Percentiles rank a stretch among this genome's conserved stretches.
phyloP scores from a whole-genome alignment of 2,797 vertebrate genomes.

The Benthosema pterotum region DNA sequence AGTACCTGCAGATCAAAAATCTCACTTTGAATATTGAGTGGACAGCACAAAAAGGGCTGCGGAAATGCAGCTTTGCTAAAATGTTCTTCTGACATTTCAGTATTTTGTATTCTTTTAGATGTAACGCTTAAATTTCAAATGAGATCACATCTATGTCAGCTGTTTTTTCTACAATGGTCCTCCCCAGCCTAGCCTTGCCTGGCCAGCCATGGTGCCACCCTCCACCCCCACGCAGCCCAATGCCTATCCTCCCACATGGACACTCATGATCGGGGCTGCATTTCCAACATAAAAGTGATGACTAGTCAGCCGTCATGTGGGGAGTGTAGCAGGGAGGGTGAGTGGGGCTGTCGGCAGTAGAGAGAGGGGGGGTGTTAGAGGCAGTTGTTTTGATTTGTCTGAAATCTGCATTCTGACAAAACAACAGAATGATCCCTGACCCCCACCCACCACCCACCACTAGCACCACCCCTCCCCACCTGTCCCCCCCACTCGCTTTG shows the following conservation, averaged over 20 bases:
- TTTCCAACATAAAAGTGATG: constrained; percentile 77
- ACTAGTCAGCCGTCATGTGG: constrained; percentile 64
- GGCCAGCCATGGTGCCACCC: constrained; percentile 2
- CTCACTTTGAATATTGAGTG: background rate
- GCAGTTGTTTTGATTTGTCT: constrained; percentile 73
- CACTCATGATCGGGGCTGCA: constrained; percentile 52
- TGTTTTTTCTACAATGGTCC: constrained; percentile 68
- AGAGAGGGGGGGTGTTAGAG: constrained; percentile 23
- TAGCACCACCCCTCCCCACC: constrained; percentile 18
- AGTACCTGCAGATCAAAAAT: background rate
- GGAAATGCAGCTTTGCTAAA: background rate
- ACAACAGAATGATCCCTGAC: constrained; percentile 71
- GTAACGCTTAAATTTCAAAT: constrained; percentile 63
- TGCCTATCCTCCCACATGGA: constrained; percentile 11
- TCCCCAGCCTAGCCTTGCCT: background rate
- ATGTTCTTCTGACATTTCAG: constrained; percentile 26
- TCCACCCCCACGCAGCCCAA: constrained; percentile 19
- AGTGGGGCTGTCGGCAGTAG: too few species aligned
- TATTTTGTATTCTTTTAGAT: constrained; percentile 20
- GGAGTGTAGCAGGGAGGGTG: constrained; percentile 2
- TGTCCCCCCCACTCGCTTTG: constrained; percentile 45
- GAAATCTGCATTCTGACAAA: constrained; percentile 69
- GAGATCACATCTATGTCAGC: constrained; percentile 64
- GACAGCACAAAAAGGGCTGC: background rate
- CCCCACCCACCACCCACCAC: constrained; percentile 21